A percentile compares a stretch with the other conserved stretches of the same genome.
These are phyloP conservation scores for Zophobas atratus DNA, from an alignment of 1,140 invertebrate species.

Conservation along the genomic window DNA sequence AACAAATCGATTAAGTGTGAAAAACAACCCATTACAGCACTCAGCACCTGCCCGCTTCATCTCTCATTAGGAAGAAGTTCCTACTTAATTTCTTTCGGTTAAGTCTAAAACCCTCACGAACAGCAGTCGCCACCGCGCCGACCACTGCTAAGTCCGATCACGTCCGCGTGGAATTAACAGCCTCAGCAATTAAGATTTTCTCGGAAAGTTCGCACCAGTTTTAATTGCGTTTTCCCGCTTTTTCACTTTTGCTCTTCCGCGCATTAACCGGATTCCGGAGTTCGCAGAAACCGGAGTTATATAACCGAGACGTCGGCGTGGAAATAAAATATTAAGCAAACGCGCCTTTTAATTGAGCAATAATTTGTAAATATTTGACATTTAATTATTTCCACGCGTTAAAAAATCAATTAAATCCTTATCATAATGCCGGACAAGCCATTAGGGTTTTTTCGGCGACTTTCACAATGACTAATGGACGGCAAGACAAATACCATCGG, in stretches of 20 bases:
- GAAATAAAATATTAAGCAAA: slow-evolving; percentile 40
- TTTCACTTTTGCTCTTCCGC: background rate
- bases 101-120: too few relatives aligned
- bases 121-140: background rate
- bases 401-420: slow-evolving; percentile 43
- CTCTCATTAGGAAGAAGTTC: too few relatives aligned
- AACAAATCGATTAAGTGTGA: too few relatives aligned
- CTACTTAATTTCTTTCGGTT: too few relatives aligned
- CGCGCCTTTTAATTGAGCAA: slow-evolving; percentile 38
- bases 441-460: slow-evolving; percentile 25
- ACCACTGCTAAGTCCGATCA: slow-evolving; percentile 12
- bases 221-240: slow-evolving; percentile 29
- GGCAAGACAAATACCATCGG: slow-evolving; percentile 27
- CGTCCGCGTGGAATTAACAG: slow-evolving; percentile 27
- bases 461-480: slow-evolving; percentile 37
- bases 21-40: too few relatives aligned
- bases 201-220: slow-evolving; percentile 29
- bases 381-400: slow-evolving; percentile 39
- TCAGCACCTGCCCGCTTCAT: too few relatives aligned
- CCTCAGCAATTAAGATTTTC: slow-evolving; percentile 34
- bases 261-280: slow-evolving; percentile 14
- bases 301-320: slow-evolving; percentile 26
- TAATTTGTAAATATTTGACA: slow-evolving; percentile 43
- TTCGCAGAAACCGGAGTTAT: slow-evolving; percentile 11
- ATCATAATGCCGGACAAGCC: slow-evolving; percentile 30